Evolutionary conservation across 2,888 invertebrate genomes (phyloP).

Genomic region (Callinectes sapidus): DNA sequence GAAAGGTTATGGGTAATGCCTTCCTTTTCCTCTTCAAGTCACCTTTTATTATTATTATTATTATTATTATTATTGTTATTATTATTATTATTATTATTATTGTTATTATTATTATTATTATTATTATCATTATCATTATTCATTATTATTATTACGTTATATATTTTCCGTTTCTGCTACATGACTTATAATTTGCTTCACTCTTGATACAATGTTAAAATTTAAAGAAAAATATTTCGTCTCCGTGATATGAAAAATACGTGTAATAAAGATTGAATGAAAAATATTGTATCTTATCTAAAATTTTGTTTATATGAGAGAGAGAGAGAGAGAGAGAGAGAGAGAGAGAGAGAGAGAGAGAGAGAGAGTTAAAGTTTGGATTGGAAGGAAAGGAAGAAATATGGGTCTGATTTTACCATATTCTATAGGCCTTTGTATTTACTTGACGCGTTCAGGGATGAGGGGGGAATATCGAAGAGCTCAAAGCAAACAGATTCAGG

Average conservation of each 20-base stretch:
- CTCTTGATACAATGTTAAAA: no score
- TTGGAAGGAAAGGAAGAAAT: not conserved
- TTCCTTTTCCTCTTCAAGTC: no score
- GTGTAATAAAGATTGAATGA: not conserved
- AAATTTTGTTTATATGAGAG: not conserved
- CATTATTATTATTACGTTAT: no score
- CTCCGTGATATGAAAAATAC: not conserved
- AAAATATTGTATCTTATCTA: not conserved
- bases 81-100: no score
- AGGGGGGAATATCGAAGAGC: not conserved
- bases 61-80: no score
- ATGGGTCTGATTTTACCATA: not conserved
- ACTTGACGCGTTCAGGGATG: not conserved
- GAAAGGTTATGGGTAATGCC: no score
- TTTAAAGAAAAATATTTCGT: no score
- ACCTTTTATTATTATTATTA: no score
- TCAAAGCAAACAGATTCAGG: not conserved
- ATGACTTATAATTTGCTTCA: no score
- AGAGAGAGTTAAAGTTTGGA: not conserved
- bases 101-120: no score
- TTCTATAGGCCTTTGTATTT: not conserved
- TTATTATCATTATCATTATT: no score
- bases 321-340: constrained; percentile 40
- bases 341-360: constrained; percentile 41
- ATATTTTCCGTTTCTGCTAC: no score